Evolutionary conservation across 2,888 invertebrate genomes (phyloP), one percentile per base, ranked within the genome.

Genomic region (Allygus modestus): DNA sequence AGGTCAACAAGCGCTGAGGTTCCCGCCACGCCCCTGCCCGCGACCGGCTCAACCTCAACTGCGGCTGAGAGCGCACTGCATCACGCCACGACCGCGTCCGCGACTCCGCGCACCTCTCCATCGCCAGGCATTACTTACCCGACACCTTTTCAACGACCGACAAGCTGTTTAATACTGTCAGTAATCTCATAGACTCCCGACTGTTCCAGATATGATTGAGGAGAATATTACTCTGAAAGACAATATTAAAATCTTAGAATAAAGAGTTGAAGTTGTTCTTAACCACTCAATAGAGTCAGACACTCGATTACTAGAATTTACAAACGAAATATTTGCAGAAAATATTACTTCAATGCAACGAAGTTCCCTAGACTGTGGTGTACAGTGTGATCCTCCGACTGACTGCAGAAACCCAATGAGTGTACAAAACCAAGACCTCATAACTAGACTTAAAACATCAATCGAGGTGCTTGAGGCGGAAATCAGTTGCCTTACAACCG

Each of bases 241-340:
- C n/a, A 7, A 12, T 11, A 61, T 51, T 15, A 51, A 51, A 51
- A 11, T 2, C 2, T 51, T 51, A 17, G 51, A 51, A 17, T 11
- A 17, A 15, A 51, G 51, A 17, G 51, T 51, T 17, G 51, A 61
- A 28, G 61, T 28, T 1, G n/a, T 61, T 28, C 26, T 28, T 23
- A 61, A 61, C 26, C 61, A 28, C n/a, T 61, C 28, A 61, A 28
- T 61, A 7, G 61, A 61, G n/a, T 61, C 61, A 5, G 61, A 61
- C 61, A 61, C 61, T 28, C 61, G 61, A 28, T 26, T 61, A 12
- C 61, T 61, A 61, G 61, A 61, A 28, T 61, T 61, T 61, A 61
- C 61, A 1, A 61, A 61, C 20, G 61, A 61, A 28, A 28, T 61
- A 15, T 61, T 61, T 61, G 5, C 28, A 12, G 61, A 23, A 61